Evolutionary conservation across 1,140 invertebrate species (phyloP), one percentile per base, ranked within the genome.

Genomic region (Babylonia areolata): DNA sequence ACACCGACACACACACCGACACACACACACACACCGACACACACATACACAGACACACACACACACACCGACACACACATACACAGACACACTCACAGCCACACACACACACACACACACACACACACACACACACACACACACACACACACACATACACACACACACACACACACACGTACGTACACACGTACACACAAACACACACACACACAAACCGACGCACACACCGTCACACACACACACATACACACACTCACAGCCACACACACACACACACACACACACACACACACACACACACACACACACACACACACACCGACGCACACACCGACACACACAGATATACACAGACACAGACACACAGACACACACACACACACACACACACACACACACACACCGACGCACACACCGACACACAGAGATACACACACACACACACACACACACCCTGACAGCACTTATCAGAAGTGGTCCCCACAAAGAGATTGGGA

Each of bases 221-320:
- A 35, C 71, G 23, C 35, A 35, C 58, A 23, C 58, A 28, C 58
- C 9, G 3, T 12, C 58, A 23, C 71, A 73, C 35, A 37, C 35
- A 37, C 71, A 73, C 71, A 73, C 71, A 73, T 20, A 73, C 71
- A 73, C 71, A 73, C 71, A 73, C 71, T 35, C 33, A 73, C 71
- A 73, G 42, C 5, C 46, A 51, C 46, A 51, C 46, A 51, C 0
- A 51, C 46, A 17, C 46, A 51, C 46, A 17, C 46, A 51, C 46
- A 17, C 46, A 51, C 46, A 17, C 46, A 46, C 46, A 17, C 46
- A 51, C 46, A 3, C 46, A 46, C 42, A 46, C 42, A 46, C 42
- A 15, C 46, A 51, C 46, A 17, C 46, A 51, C 46, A 17, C 46
- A 51, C 46, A 17, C 46, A 51, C 46, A 17, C 46, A 51, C 46